Percentiles rank a stretch among this genome's conserved stretches.
Conservation (phyloP, 2,113 vertebrate species). For the Stomatorhinus ivindoensis region DNA sequence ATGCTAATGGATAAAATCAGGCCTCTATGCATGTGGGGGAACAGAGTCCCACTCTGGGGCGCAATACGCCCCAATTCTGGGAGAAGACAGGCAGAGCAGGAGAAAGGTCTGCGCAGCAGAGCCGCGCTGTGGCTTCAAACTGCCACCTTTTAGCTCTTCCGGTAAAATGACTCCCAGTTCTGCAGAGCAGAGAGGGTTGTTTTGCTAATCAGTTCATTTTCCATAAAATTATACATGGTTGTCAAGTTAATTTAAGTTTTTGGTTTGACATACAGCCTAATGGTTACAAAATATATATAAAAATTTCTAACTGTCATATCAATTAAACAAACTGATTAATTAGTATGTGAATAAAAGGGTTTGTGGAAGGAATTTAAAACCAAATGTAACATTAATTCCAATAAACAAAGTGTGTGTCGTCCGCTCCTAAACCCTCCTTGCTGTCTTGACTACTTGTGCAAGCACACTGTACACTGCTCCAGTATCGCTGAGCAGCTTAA, state of each 20-base stretch:
- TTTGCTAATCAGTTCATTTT: not conserved
- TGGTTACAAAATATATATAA: not conserved
- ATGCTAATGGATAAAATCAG: slow-evolving; percentile 26
- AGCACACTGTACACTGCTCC: not conserved
- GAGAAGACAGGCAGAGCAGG: not conserved
- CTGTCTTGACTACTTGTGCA: not conserved
- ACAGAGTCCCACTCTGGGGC: slow-evolving; percentile 17
- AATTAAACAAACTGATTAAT: not conserved
- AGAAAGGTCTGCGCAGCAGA: not conserved
- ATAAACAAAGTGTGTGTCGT: not conserved
- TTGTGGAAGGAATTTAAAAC: not conserved
- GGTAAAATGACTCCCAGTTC: not conserved
- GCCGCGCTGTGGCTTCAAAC: too few species aligned
- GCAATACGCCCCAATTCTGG: not conserved
- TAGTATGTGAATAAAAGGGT: not conserved
- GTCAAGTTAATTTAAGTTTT: not conserved
- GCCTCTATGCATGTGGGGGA: slow-evolving; percentile 24
- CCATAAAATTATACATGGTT: not conserved
- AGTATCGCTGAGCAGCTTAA: not conserved
- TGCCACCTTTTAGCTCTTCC: not conserved
- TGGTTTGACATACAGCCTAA: not conserved
- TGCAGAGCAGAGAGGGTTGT: too few species aligned
- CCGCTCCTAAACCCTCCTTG: not conserved
- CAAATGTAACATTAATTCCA: not conserved
- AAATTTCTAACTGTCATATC: not conserved